phyloP scores from a whole-genome alignment of 2,888 invertebrate genomes.

The Neoaliturus tenellus region DNA sequence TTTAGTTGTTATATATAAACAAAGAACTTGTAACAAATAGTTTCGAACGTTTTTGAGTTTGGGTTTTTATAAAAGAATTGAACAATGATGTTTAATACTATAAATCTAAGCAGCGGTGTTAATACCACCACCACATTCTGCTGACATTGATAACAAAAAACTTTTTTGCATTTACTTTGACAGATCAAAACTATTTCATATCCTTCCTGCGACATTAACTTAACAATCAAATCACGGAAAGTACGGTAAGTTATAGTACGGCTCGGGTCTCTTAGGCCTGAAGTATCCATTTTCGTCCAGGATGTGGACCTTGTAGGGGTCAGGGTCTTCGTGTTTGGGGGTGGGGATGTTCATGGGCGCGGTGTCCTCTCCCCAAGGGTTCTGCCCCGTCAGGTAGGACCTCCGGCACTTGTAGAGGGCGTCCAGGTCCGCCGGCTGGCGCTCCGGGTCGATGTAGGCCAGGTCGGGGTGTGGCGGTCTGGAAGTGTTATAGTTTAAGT shows the following conservation, averaged over 20 bases:
- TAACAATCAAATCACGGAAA: conserved; percentile 3
- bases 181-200: no score
- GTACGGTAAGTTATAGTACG: conserved; percentile 1
- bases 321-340: not conserved
- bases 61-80: no score
- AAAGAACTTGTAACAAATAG: no score
- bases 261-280: not conserved
- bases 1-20: no score
- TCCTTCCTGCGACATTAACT: no score
- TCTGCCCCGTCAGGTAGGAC: not conserved
- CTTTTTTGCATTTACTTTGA: no score
- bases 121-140: no score
- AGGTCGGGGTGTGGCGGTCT: not conserved
- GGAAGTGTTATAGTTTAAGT: no score
- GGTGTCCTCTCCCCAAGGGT: conserved; percentile 14
- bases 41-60: no score
- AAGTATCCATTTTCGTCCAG: conserved; percentile 27
- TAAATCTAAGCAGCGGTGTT: no score
- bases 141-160: not conserved
- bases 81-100: no score
- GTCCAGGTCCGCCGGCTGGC: not conserved
- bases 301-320: conserved; percentile 26
- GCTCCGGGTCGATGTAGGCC: conserved; percentile 14
- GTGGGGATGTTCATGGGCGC: conserved; percentile 4
- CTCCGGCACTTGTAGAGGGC: not conserved